Evolutionary conservation across 2,888 invertebrate species (phyloP).

Genomic region (Notodonta ziczac): DNA sequence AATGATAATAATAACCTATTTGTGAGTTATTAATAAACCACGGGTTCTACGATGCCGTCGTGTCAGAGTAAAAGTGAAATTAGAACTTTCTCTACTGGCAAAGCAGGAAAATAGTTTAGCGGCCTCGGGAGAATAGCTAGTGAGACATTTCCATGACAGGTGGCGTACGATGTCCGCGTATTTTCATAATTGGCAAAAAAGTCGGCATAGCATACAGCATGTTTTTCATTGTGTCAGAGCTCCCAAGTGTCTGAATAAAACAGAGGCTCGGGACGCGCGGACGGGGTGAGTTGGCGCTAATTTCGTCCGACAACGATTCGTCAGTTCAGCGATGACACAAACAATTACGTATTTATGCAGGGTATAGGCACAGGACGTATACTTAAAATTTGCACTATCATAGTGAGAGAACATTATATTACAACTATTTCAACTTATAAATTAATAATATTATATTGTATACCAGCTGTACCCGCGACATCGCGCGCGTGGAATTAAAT

Average conservation of each 20-base stretch:
- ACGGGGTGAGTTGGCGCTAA: conserved; percentile 65
- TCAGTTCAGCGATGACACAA: conserved; percentile 54
- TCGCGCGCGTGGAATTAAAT: too few relatives aligned
- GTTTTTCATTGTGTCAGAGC: conserved; percentile 73
- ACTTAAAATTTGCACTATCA: too few relatives aligned
- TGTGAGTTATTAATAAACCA: conserved; percentile 19
- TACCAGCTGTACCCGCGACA: too few relatives aligned
- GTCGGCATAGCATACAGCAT: conserved; percentile 67
- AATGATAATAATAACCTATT: conserved; percentile 37
- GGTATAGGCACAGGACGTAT: background rate
- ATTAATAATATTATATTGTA: too few relatives aligned
- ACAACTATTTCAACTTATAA: too few relatives aligned
- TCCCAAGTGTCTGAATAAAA: conserved; percentile 78
- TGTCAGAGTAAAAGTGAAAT: conserved; percentile 59
- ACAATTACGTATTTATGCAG: background rate
- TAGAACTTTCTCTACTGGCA: conserved; percentile 57
- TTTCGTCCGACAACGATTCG: conserved; percentile 67
- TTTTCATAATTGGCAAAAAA: conserved; percentile 75
- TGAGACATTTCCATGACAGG: conserved; percentile 53
- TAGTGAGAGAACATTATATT: too few relatives aligned
- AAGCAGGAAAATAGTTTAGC: conserved; percentile 50
- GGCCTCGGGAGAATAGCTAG: conserved; percentile 50
- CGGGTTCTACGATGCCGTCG: conserved; percentile 24
- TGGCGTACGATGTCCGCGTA: conserved; percentile 64
- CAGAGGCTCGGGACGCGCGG: conserved; percentile 56